Evolutionary conservation across 2,113 vertebrate species (phyloP).

Genomic region (Monarcha castaneiventris): DNA sequence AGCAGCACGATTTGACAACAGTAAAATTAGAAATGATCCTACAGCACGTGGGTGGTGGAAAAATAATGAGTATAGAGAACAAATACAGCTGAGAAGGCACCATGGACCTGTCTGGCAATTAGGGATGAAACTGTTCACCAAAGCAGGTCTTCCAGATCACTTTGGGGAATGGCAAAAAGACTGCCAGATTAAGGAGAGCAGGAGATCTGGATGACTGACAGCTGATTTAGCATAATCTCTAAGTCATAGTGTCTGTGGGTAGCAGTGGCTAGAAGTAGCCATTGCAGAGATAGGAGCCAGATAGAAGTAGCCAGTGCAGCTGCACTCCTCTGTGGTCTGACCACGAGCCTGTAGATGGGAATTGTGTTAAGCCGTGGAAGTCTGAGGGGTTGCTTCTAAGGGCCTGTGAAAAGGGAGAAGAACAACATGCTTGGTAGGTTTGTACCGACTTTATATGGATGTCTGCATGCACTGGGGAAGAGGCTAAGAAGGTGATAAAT

Average conservation of each 20-base stretch:
- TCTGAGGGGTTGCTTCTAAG: neutral
- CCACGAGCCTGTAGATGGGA: neutral
- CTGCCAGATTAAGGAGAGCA: neutral
- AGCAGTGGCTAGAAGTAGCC: neutral
- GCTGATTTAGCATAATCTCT: neutral
- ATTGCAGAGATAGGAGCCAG: neutral
- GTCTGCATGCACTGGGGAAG: neutral
- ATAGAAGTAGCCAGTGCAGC: neutral
- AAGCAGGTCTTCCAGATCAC: neutral
- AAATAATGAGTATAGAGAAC: neutral
- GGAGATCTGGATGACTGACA: neutral
- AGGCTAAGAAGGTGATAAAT: neutral
- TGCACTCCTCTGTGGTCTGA: neutral
- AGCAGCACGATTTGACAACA: neutral
- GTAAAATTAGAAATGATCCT: neutral
- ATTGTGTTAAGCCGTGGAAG: neutral
- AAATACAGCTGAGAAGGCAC: neutral
- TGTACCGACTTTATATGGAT: neutral
- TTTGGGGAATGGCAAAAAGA: neutral
- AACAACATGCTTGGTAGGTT: accelerated
- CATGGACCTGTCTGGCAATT: neutral
- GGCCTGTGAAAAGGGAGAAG: neutral
- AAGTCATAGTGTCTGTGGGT: neutral
- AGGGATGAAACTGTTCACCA: neutral
- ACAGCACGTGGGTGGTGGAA: neutral